Base-by-base conservation (phyloP, 1,140 invertebrate genomes). In the Rhagoletis zephyria region DNA sequence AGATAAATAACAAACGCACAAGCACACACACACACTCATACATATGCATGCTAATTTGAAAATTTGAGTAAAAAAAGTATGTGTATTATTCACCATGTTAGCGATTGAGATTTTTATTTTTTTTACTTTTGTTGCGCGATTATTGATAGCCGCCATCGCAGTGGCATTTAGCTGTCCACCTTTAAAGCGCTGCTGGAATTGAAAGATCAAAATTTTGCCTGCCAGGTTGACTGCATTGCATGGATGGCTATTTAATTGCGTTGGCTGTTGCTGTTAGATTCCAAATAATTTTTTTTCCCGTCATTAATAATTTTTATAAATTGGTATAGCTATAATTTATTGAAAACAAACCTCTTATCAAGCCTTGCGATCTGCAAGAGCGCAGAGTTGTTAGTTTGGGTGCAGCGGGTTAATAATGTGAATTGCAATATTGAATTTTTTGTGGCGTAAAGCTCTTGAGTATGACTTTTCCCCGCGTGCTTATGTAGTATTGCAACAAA, bases 101-200 rank as follows among this genome's bases (percentile, higher is more conserved):
- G 74, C 48, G 56, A 81, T n/a, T 63, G 45, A 56, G 6, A n/a
- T 19, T 56, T 81, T 4, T 77, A 30, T 59, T 81, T 10, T 6
- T 81, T 6, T n/a, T 81, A 5, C 10, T 16, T 81, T 81, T 81
- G 42, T 59, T 81, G 16, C 56, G 74, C 51, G 74, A 81, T 81
- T 81, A 81, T 81, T 81, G 74, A 81, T 81, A 56, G 74, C 74
- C 74, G 19, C 16, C 74, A n/a, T 42, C 16, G 74, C 48, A 10
- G 74, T 81, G 74, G 74, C 74, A 81, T 81, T 85, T 85, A 42
- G 85, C 85, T 85, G 85, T 85, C 85, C 85, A 85, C 85, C 85
- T 85, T 85, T 56, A 85, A 85, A 85, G 14, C 40, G 85, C 85
- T 85, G 85, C 85, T 85, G 85, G 85, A 85, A 85, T 85, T 85